Base-by-base conservation (phyloP, 53 echinoderm and acorn worm species). In the Holothuria scabra region DNA sequence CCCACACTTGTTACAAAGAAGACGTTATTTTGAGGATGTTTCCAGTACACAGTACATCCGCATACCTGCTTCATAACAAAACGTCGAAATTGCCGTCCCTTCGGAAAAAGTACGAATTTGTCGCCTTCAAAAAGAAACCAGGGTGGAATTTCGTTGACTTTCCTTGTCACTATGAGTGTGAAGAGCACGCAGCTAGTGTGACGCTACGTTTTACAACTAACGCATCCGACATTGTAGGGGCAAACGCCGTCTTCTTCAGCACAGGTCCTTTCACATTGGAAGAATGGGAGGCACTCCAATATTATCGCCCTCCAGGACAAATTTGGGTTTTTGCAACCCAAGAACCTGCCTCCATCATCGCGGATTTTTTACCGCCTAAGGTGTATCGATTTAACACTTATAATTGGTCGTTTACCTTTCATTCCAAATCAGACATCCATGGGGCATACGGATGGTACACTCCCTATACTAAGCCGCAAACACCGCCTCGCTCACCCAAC, bases 381-480 rank as follows among this genome's bases (percentile, higher is more conserved):
- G 56, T 24, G 18, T 75, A 75, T 49, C 44, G 75, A 19, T 75
- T 55, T 46, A 25, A 23, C 48, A 25, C 75, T 48, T 75, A 75
- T 48, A 75, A 75, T 29, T 75, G 75, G 75, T 75, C 75, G 44
- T 75, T 75, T 46, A 75, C 75, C 12, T 75, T 75, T 29, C 75
- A 75, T 13, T 75, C 75, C 6, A 75, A 25, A 22, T 75, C 75
- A 22, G 75, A 75, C 28, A 44, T 75, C 37, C 75, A 75, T 28
- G 75, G 75, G 6, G 75, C 75, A 26, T 75, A 75, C 24, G 75
- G 75, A 0, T 75, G 75, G 75, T 75, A 75, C 49, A 75, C 75
- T 10, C 75, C 75, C 4, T 52, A 75, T 12, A 28, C 22, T 25
- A n/a, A 75, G n/a, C 2, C 24, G 3, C 34, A 4, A 6, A n/a